Base-by-base conservation (phyloP, 2,888 invertebrate genomes). In the Meliscaeva auricollis region DNA sequence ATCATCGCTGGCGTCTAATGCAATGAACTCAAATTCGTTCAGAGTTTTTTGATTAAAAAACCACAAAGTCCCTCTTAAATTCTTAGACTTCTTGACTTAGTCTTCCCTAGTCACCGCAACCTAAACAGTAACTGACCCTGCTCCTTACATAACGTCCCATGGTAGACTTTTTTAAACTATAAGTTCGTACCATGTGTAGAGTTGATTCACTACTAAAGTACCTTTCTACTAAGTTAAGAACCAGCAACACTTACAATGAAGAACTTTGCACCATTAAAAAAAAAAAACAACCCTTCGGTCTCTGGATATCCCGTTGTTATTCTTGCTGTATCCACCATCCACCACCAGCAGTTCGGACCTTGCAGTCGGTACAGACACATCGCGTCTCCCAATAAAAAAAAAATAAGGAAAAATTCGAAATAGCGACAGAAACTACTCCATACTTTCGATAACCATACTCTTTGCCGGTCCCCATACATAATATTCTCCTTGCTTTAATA, bases 241-340 rank as follows among this genome's bases (percentile, higher is more conserved):
- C 20, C 13, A 69, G 79, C 64, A 84, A 79, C 75, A 70, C 84
- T 68, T n/a, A n/a, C 20, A 11, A 22, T 68, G 11, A 52, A 70
- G 69, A 60, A 60, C 20, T 69, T 58, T 52, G 4, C 32, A 35
- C 52, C 35, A 8, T 35, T 35, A 8, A 6, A 35, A 38, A 7
- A 38, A 48, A 48, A 66, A 50, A 66, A 75, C 79, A 84, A 81
- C 76, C 81, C 75, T 76, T 77, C 62, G 41, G n/a, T n/a, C n/a
- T n/a, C n/a, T n/a, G n/a, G 22, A 69, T 56, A 26, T 64, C 69
- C 73, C 85, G 73, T 81, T 85, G 68, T 85, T 73, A 73, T 77
- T 81, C 60, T 73, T 50, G 56, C 64, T 81, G n/a, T n/a, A n/a
- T 73, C 56, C 76, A 84, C 72, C 48, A 32, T 26, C 70, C n/a